Base-by-base conservation (phyloP, 2,888 invertebrate genomes). In the Pyrrhia umbra region DNA sequence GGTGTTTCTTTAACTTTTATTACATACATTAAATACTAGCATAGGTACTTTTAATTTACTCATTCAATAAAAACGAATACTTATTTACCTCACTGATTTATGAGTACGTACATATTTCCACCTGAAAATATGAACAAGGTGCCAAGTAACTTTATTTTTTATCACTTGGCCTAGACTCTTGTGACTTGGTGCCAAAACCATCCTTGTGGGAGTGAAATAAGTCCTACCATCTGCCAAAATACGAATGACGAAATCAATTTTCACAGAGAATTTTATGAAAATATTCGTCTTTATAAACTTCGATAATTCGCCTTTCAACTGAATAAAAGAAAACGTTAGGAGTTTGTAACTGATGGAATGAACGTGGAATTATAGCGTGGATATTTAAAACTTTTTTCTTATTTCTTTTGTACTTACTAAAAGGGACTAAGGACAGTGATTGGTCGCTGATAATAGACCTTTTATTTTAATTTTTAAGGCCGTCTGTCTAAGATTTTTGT, bases 391-490 rank as follows among this genome's bases (percentile, higher is more conserved):
- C 42, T 60, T 68, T 46, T n/a, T 49, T 57, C 47, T 50, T 57
- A 34, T 60, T 55, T 34, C 30, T 43, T 62, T 57, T 23, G n/a
- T 57, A 21, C 59, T 55, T 43, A 40, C 27, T 54, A 34, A 59
- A 46, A 57, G 39, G 34, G 34, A 52, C 60, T 63, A 58, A 46
- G 25, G 18, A 30, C 68, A 56, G 60, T 74, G 75, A 76, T 76
- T 69, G 64, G 58, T 58, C 43, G 20, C 25, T 51, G 64, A 65
- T 62, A 68, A 77, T 58, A 50, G 23, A 23, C 73, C 23, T 69
- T 76, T 77, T 68, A 66, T 70, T 62, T 63, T 51, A 65, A 64
- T 70, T 67, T 56, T 54, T 20, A n/a, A 52, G 49, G 54, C 64
- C 64, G 47, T 55, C 43, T 58, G 34, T 21, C 16, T 8, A 21